phyloP scores from a whole-genome alignment of 2,113 vertebrate genomes.

The Echinops telfairi region DNA sequence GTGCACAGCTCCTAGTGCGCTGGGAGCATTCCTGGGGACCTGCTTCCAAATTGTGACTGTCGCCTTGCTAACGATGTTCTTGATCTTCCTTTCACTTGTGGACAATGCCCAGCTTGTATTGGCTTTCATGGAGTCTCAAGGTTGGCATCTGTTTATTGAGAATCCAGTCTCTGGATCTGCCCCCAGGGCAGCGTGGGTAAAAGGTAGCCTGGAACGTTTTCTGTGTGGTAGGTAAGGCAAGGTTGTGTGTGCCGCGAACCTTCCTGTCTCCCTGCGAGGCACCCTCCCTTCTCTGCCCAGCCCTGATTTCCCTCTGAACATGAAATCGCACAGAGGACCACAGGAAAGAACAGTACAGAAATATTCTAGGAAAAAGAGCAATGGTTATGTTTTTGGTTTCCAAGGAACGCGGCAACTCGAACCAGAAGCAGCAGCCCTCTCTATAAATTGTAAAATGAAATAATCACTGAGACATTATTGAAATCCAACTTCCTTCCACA shows the following conservation, averaged over 20 bases:
- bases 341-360: not conserved
- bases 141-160: slow-evolving; percentile 66
- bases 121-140: slow-evolving; percentile 51
- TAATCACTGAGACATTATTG: slow-evolving; percentile 66
- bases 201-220: not conserved
- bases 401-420: not conserved
- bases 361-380: slow-evolving; percentile 43
- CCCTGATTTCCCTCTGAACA: not conserved
- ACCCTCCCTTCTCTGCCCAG: not conserved
- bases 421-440: not conserved
- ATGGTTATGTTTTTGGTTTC: slow-evolving; percentile 40
- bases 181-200: not conserved
- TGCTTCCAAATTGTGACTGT: slow-evolving; percentile 69
- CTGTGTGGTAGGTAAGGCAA: slow-evolving; percentile 22
- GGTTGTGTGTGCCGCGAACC: not conserved
- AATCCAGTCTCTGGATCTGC: slow-evolving; percentile 46
- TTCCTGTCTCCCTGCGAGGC: not conserved
- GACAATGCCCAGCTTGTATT: slow-evolving; percentile 55
- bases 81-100: slow-evolving; percentile 66
- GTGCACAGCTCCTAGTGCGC: not conserved
- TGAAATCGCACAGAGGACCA: slow-evolving; percentile 46
- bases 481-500: slow-evolving; percentile 60
- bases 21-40: slow-evolving; percentile 62
- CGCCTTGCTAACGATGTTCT: slow-evolving; percentile 64
- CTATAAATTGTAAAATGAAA: slow-evolving; percentile 47